Percentiles rank a stretch among this genome's conserved stretches.
These are phyloP conservation scores for Pseudomyrmex flavicornis DNA, from an alignment of 1,140 invertebrate genomes.

Conservation along the genomic window DNA sequence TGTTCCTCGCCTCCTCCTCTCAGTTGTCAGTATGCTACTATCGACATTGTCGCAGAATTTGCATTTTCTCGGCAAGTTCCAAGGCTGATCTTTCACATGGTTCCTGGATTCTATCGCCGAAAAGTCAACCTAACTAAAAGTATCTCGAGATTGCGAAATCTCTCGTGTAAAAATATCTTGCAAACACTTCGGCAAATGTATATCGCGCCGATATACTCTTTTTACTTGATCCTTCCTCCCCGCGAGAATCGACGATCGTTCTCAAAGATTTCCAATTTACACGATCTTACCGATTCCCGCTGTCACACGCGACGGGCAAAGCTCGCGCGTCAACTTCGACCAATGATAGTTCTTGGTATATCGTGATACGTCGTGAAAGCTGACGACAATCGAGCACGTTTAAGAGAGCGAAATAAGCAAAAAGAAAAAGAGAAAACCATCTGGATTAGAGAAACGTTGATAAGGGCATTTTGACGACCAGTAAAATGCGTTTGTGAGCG, in stretches of 20 bases:
- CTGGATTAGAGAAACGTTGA: slow-evolving; percentile 26
- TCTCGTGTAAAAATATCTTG: neutral
- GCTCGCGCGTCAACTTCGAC: slow-evolving; percentile 35
- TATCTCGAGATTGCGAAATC: slow-evolving; percentile 12
- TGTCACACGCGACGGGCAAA: neutral
- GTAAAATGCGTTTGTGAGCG: neutral
- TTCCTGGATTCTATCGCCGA: slow-evolving; percentile 75
- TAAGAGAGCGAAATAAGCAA: neutral
- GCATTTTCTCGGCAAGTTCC: slow-evolving; percentile 78
- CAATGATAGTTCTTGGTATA: slow-evolving; percentile 49
- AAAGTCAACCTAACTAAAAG: slow-evolving; percentile 50
- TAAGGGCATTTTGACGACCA: slow-evolving; percentile 57
- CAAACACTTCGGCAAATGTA: neutral
- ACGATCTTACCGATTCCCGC: slow-evolving; percentile 53
- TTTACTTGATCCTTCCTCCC: neutral
- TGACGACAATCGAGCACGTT: slow-evolving; percentile 71
- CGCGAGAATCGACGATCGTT: slow-evolving; percentile 50
- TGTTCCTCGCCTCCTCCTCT: slow-evolving; percentile 75
- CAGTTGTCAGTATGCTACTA: slow-evolving; percentile 73
- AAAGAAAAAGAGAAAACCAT: slow-evolving; percentile 21
- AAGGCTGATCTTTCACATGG: slow-evolving; percentile 74
- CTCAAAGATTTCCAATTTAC: slow-evolving; percentile 3
- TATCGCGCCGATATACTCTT: slow-evolving; percentile 14
- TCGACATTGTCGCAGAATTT: slow-evolving; percentile 76
- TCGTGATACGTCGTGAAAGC: slow-evolving; percentile 35